Evolutionary conservation across 1,140 invertebrate genomes (phyloP), one percentile per base, ranked within the genome.

Genomic region (Diorhabda elongata): DNA sequence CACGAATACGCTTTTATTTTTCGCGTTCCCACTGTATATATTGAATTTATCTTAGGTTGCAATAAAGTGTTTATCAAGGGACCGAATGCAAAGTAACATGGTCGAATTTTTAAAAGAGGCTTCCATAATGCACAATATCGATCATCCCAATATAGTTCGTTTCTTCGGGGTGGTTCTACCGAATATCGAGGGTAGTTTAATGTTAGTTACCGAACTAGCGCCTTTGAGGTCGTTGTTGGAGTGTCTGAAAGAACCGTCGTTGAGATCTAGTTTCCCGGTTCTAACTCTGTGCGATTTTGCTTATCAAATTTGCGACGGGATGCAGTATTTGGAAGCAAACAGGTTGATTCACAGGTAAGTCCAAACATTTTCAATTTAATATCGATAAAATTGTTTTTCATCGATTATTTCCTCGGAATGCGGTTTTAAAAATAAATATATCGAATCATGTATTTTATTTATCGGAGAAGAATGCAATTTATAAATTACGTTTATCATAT

Each of bases 41-140:
- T 62, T 62, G 5, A 26, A 3, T 64, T 11, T 42, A 11, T 64
- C 64, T 41, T 45, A 64, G 47, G 97, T 99, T 57, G 98, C 98
- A 2, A 96, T 99, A 64, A 99, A 99, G 83, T 97, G 95, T 81
- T 82, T 99, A 9, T 94, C 92, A 58, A 88, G 94, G 67, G 96
- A 98, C 75, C 85, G 94, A 61, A 94, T 98, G 92, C 93, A 96
- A 75, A 95, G 93, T 70, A 98, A 98, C 81, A 94, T 95, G 0
- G 91, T 95, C 75, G 96, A 98, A 80, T 99, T 99, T 83, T 83
- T 99, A 11, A 98, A 98, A 81, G 98, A 99, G 83, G 98, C 97
- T 2, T 94, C 94, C 3, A 97, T 98, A 58, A 98, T 99, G 96
- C 96, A 98, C 80, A 91, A 92, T 61, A 97, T 99, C 74, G 94